These are phyloP conservation scores for Coregonus sp. DNA, from an alignment of 2,797 vertebrate genomes.

Conservation along the genomic window DNA sequence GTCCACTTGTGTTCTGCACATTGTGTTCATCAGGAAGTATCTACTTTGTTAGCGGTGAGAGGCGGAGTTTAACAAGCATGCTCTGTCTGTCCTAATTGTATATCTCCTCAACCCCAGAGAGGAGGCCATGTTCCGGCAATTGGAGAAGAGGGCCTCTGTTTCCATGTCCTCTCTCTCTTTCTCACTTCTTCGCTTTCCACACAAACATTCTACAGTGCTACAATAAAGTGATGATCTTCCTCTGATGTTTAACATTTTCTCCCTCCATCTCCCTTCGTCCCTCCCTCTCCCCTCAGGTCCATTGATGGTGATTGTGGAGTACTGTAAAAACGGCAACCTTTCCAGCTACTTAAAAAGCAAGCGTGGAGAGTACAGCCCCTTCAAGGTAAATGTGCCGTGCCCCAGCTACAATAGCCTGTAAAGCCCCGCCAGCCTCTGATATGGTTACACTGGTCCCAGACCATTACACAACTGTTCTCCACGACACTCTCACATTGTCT, in stretches of 20 bases:
- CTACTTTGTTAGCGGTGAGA: no score
- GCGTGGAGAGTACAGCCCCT: conserved; percentile 89
- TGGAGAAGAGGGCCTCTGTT: not conserved
- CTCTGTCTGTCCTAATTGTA: not conserved
- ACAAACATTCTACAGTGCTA: not conserved
- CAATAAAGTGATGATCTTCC: not conserved
- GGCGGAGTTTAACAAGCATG: not conserved
- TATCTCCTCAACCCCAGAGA: not conserved
- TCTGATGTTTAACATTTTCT: not conserved
- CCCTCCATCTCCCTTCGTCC: not conserved
- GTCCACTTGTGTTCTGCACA: not conserved
- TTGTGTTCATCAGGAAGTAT: not conserved
- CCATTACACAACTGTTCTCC: conserved; percentile 7
- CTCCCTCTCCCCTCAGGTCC: conserved; percentile 76
- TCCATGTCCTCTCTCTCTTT: not conserved
- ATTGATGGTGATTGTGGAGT: conserved; percentile 98
- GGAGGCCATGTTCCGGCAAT: not conserved
- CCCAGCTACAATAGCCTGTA: conserved; percentile 28
- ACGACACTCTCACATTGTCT: not conserved
- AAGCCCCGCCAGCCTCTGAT: conserved; percentile 22
- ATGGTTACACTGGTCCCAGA: conserved; percentile 19
- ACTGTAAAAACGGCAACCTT: conserved; percentile 94
- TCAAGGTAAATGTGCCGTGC: conserved; percentile 80
- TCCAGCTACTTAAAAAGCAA: conserved; percentile 95
- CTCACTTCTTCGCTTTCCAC: not conserved